phyloP scores from a whole-genome alignment of 2,113 vertebrate species.

The Puma concolor region DNA sequence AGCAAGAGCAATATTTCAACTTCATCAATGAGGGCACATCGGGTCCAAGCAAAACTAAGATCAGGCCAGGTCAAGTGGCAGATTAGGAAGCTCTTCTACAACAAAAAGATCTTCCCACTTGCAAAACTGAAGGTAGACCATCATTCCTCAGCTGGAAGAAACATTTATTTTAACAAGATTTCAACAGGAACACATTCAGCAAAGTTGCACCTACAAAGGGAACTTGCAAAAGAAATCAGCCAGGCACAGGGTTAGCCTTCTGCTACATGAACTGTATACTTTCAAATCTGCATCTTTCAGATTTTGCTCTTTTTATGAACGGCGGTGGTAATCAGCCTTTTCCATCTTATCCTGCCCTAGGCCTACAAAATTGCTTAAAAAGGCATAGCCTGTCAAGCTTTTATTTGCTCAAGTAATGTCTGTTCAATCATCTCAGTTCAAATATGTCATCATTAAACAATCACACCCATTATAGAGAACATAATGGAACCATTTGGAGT shows the following conservation, averaged over 20 bases:
- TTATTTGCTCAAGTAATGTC: slow-evolving; percentile 57
- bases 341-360: neutral
- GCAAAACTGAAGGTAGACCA: neutral
- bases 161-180: neutral
- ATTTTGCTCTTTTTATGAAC: slow-evolving; percentile 10
- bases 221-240: neutral
- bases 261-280: neutral
- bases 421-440: slow-evolving; percentile 38
- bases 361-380: slow-evolving; percentile 38
- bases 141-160: neutral
- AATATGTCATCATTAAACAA: slow-evolving; percentile 57
- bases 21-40: neutral
- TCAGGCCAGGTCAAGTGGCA: neutral
- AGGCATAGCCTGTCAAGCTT: neutral
- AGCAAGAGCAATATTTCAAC: slow-evolving; percentile 16
- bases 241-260: neutral
- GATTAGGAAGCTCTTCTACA: neutral
- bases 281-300: neutral
- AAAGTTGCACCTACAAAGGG: neutral
- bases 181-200: neutral
- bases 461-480: slow-evolving; percentile 54
- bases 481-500: slow-evolving; percentile 20
- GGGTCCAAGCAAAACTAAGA: neutral
- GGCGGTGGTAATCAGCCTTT: neutral
- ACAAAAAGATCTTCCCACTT: neutral